Conservation (phyloP, 2,797 vertebrate species). For the Sebastes nivosus region DNA sequence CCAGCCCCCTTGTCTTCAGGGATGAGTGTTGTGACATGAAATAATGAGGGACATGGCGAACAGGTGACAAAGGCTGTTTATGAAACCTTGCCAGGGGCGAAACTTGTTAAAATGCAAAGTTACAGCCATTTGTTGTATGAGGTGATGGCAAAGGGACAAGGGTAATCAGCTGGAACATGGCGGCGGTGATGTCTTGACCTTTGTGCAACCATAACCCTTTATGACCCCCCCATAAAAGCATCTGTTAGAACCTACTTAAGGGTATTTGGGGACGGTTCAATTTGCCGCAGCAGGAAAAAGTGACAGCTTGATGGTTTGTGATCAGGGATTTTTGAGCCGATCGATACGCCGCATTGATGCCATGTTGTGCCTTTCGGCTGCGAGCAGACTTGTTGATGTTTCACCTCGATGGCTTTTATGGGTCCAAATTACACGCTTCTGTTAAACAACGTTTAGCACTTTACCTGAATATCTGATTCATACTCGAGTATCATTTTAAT, state of each 20-base stretch:
- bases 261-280: slow-evolving; percentile 21
- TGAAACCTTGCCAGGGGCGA: slow-evolving; percentile 65
- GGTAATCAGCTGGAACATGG: slow-evolving; percentile 51
- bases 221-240: slow-evolving; percentile 42
- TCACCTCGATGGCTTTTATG: slow-evolving; percentile 5
- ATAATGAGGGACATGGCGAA: slow-evolving; percentile 35
- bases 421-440: neutral
- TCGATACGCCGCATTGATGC: slow-evolving; percentile 41
- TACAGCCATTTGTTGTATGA: slow-evolving; percentile 58
- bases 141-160: slow-evolving; percentile 49
- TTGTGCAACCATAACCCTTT: slow-evolving; percentile 35
- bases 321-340: slow-evolving; percentile 37
- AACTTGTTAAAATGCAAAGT: slow-evolving; percentile 66
- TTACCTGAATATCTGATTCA: neutral
- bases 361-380: neutral
- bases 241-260: slow-evolving; percentile 38
- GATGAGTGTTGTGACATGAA: slow-evolving; percentile 48
- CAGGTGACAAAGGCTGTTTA: slow-evolving; percentile 56
- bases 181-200: slow-evolving; percentile 40
- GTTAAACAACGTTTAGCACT: neutral
- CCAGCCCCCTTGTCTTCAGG: slow-evolving; percentile 13
- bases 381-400: slow-evolving; percentile 27
- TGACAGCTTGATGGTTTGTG: slow-evolving; percentile 35
- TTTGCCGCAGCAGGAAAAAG: slow-evolving; percentile 5
- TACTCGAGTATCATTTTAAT: neutral